phyloP scores from a whole-genome alignment of 2,797 vertebrate genomes.

The Aratinga solstitialis region DNA sequence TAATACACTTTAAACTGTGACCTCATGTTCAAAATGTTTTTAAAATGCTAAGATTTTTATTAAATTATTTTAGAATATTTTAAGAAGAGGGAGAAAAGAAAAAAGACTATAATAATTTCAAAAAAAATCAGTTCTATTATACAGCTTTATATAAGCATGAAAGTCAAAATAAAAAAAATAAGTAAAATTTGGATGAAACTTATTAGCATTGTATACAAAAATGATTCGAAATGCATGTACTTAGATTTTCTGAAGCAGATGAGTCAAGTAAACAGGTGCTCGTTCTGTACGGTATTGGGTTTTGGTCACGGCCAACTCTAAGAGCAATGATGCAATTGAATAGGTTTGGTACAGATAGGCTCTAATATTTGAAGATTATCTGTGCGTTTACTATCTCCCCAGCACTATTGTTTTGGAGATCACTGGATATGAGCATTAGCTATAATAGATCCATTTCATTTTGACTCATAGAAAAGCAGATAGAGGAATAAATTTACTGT shows the following conservation, averaged over 20 bases:
- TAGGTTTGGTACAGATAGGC: not conserved
- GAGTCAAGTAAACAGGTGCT: not conserved
- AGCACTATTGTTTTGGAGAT: not conserved
- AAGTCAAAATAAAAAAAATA: not conserved
- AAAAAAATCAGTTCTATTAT: not conserved
- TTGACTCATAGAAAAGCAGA: not conserved
- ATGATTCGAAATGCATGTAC: not conserved
- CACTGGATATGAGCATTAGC: not conserved
- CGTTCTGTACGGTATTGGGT: rapidly evolving
- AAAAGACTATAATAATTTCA: not conserved
- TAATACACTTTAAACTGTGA: not conserved
- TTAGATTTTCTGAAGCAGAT: not conserved
- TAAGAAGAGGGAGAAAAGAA: not conserved
- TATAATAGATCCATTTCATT: not conserved
- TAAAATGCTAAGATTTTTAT: not conserved
- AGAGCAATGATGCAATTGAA: not conserved
- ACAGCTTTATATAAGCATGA: not conserved
- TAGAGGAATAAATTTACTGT: not conserved
- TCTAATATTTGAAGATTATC: not conserved
- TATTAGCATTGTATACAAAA: not conserved
- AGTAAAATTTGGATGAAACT: not conserved
- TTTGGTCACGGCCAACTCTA: not conserved
- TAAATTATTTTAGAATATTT: not conserved
- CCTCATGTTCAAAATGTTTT: not conserved
- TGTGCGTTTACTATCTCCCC: not conserved